These are phyloP conservation scores for Sitta europaea DNA, from an alignment of 2,113 vertebrate genomes.

Conservation along the genomic window DNA sequence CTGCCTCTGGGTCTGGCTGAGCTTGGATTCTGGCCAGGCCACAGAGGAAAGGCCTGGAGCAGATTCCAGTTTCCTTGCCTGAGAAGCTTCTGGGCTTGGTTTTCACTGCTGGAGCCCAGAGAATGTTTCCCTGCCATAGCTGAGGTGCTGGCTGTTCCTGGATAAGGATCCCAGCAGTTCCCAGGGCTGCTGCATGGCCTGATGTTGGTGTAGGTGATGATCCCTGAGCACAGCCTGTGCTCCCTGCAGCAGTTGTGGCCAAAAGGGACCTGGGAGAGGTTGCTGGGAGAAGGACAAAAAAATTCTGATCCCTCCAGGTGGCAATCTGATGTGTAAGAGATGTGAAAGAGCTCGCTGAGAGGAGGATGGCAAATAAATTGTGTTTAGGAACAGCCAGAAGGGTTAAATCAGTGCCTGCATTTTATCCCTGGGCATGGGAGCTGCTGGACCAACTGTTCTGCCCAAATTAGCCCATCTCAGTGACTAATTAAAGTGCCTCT, in stretches of 20 bases:
- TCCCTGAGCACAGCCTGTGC: not conserved
- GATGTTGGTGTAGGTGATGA: not conserved
- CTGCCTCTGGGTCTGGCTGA: not conserved
- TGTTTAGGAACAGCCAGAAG: not conserved
- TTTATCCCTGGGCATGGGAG: not conserved
- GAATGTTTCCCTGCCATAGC: not conserved
- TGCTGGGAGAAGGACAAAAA: not conserved
- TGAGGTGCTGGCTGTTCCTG: not conserved
- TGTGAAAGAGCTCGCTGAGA: not conserved
- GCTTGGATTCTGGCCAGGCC: not conserved
- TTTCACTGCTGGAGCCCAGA: not conserved
- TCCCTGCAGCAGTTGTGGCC: not conserved
- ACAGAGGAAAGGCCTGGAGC: not conserved
- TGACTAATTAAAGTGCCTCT: not conserved
- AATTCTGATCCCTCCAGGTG: not conserved
- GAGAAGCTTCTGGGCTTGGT: not conserved
- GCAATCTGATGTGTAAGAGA: not conserved
- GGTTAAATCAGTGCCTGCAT: not conserved
- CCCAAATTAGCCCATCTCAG: not conserved
- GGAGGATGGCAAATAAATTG: not conserved
- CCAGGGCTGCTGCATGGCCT: not conserved
- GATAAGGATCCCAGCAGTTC: accelerated
- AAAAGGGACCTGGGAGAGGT: not conserved
- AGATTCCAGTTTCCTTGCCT: not conserved
- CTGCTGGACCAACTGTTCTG: not conserved